Evolutionary conservation across 2,797 vertebrate genomes (phyloP).

Genomic region (Antennarius maculatus): DNA sequence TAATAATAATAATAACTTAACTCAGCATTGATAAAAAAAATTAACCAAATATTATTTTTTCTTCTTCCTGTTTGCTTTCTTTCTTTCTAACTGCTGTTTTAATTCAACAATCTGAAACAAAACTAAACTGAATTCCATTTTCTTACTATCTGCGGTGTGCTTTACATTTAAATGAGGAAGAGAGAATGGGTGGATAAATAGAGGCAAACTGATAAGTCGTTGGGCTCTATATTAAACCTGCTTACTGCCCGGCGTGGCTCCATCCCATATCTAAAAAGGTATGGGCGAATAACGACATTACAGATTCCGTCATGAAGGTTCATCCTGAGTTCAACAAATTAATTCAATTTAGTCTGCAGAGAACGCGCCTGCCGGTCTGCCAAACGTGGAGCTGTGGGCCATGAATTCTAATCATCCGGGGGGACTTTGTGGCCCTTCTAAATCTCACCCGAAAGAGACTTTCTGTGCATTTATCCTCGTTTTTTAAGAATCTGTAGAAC

Average conservation of each 20-base stretch:
- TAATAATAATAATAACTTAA: too few relatives aligned
- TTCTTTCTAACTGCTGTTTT: too few relatives aligned
- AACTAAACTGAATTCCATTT: too few relatives aligned
- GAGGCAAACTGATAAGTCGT: slow-evolving; percentile 45
- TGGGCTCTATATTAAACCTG: slow-evolving; percentile 48
- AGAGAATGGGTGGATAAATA: slow-evolving; percentile 2
- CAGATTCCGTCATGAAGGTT: slow-evolving; percentile 67
- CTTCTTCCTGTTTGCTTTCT: neutral
- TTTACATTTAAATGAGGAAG: neutral
- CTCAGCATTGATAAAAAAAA: too few relatives aligned
- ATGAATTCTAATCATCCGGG: slow-evolving; percentile 41
- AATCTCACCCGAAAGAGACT: neutral
- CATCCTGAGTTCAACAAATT: slow-evolving; percentile 78
- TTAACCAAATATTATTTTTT: too few relatives aligned
- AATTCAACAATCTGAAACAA: too few relatives aligned
- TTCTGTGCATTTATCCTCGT: neutral
- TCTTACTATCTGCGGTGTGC: neutral
- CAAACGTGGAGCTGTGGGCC: slow-evolving; percentile 18
- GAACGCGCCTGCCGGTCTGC: slow-evolving; percentile 52
- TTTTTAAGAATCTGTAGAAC: neutral
- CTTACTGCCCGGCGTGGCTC: slow-evolving; percentile 36
- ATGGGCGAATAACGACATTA: slow-evolving; percentile 73
- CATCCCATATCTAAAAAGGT: slow-evolving; percentile 22
- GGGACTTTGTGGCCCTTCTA: neutral
- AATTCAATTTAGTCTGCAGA: slow-evolving; percentile 65